Conservation (phyloP, 2,888 invertebrate species). For the Microchrysa polita region DNA sequence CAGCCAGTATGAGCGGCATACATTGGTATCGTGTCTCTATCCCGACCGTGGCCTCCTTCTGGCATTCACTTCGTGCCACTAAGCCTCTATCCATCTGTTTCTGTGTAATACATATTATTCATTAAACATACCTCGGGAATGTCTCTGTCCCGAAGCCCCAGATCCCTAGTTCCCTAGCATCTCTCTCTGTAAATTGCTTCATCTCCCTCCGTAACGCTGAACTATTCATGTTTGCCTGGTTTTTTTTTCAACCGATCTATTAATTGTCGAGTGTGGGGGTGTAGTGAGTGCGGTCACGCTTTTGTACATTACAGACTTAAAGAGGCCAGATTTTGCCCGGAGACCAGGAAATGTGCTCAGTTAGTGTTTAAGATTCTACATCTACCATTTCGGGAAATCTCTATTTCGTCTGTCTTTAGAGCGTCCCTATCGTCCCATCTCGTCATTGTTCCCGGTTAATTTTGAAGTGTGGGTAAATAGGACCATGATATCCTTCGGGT, state of each 20-base stretch:
- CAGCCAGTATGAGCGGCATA: too few relatives aligned
- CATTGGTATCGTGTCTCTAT: not conserved
- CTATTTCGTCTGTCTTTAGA: not conserved
- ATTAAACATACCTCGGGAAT: not conserved
- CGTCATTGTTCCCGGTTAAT: too few relatives aligned
- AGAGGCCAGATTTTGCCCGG: conserved; percentile 1
- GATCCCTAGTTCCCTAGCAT: not conserved
- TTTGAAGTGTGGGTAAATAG: too few relatives aligned
- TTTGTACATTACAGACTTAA: conserved; percentile 1
- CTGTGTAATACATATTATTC: not conserved
- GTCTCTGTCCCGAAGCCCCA: not conserved
- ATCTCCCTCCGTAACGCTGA: not conserved
- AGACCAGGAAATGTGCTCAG: not conserved
- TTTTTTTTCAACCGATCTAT: not conserved
- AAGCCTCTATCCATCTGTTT: not conserved
- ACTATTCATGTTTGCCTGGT: not conserved
- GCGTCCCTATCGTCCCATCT: not conserved
- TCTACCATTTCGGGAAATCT: not conserved
- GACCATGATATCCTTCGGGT: too few relatives aligned
- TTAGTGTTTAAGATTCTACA: not conserved
- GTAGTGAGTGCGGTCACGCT: conserved; percentile 9
- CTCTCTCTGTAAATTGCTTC: not conserved
- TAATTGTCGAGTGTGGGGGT: not conserved
- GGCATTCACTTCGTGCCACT: not conserved
- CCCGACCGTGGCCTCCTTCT: not conserved